phyloP scores from a whole-genome alignment of 1,140 invertebrate genomes.

The Heliconius melpomene region DNA sequence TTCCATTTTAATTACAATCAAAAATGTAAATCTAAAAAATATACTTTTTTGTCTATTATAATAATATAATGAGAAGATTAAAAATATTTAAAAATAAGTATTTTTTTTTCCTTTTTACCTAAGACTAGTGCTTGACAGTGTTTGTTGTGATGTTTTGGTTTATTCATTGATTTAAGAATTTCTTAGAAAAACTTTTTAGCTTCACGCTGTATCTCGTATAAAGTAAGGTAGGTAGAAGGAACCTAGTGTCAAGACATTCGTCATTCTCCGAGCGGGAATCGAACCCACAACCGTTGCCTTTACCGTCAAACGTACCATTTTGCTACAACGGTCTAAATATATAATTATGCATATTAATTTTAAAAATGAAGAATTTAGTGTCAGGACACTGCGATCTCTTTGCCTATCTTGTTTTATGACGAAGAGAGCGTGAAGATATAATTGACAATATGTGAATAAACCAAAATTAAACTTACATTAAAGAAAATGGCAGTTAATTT shows the following conservation, averaged over 20 bases:
- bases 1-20: conserved; percentile 34
- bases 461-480: conserved; percentile 20
- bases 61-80: conserved; percentile 35
- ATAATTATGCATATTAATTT: no score
- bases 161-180: not conserved
- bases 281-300: no score
- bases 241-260: no score
- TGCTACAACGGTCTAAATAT: no score
- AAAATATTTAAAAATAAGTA: conserved; percentile 37
- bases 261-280: no score
- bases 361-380: no score
- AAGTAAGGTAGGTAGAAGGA: no score
- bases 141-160: conserved; percentile 12
- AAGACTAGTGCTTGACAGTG: conserved; percentile 44
- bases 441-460: conserved; percentile 2
- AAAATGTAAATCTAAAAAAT: conserved; percentile 33
- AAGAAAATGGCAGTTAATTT: conserved; percentile 24
- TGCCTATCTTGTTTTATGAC: not conserved
- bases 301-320: no score
- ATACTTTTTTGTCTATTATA: conserved; percentile 35
- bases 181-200: no score
- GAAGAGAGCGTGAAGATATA: not conserved
- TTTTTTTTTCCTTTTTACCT: conserved; percentile 35
- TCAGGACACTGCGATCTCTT: not conserved
- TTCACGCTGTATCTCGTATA: not conserved